Base-by-base conservation (phyloP, 2,797 vertebrate species). In the Malurus splendens region DNA sequence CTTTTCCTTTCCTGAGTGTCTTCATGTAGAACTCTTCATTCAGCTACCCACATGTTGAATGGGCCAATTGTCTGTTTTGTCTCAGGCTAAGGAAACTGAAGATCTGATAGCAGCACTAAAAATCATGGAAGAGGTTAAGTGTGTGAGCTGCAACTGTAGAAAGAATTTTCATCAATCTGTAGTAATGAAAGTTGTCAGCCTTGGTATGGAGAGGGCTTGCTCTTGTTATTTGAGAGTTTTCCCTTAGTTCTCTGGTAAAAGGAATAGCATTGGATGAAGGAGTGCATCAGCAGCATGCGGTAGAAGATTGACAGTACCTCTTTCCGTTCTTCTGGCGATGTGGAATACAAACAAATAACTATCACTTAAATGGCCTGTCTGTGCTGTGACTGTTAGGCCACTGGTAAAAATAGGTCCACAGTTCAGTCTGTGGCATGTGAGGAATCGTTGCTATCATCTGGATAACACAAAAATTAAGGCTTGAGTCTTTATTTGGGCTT, bases 401-500 rank as follows among this genome's bases (percentile, higher is more conserved):
- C 65, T 57, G 80, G 66, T 64, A 95, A 94, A 95, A 92, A 93
- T 89, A 87, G 67, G 57, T 82, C 32, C 51, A 44, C 4, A 27
- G 80, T 82, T 55, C 91, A 78, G 71, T 60, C 51, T 86, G 50
- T 64, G 82, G 79, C 90, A 90, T 82, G 59, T 76, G 52, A 86
- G 59, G 73, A 90, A 93, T 93, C 14, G 0, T 79, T 77, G 68
- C 83, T 86, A 41, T 92, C 57, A 93, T 90, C 61, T 82, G 61
- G 61, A 65, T 77, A 92, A 50, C 39, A 39, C 20, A 80, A 75
- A 94, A 94, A 90, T 84, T 86, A 57, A 67, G 56, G 17, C 39
- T 77, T 48, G 36, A 87, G 88, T 32, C 89, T 93, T 92, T 89
- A 91, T 87, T 90, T 85, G 72, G 50, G 45, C 42, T 82, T 84